phyloP scores from a whole-genome alignment of 1,140 invertebrate genomes.

The Lepidurus apus region DNA sequence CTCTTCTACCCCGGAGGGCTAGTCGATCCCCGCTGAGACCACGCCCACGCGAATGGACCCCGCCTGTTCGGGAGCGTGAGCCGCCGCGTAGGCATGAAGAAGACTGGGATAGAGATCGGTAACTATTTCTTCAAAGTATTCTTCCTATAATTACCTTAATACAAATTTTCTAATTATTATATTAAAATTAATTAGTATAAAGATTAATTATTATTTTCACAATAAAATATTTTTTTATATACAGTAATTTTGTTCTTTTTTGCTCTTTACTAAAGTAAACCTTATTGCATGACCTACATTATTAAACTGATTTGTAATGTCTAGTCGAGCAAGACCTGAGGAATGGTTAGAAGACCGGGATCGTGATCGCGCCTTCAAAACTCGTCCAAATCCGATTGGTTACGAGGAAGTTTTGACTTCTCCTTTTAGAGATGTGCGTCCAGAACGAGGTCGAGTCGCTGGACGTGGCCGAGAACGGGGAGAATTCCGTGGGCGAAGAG shows the following conservation, averaged over 20 bases:
- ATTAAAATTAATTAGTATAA: too few relatives aligned
- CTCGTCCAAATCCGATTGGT: neutral
- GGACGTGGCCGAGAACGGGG: constrained; percentile 26
- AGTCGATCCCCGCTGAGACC: neutral
- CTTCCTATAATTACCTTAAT: neutral
- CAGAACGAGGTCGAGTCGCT: constrained; percentile 28
- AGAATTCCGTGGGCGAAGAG: constrained; percentile 14
- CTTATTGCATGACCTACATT: neutral
- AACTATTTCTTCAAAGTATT: neutral
- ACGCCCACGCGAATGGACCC: neutral
- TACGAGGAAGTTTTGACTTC: neutral
- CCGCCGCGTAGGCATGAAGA: neutral
- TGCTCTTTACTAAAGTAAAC: too few relatives aligned
- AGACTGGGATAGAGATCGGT: constrained; percentile 2
- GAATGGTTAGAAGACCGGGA: constrained; percentile 40
- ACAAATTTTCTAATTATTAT: too few relatives aligned
- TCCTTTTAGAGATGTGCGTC: constrained; percentile 37
- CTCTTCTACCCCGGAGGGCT: neutral
- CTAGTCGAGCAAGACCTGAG: constrained; percentile 41
- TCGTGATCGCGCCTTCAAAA: constrained; percentile 1
- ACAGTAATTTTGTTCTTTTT: too few relatives aligned
- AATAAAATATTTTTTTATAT: too few relatives aligned
- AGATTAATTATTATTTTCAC: too few relatives aligned
- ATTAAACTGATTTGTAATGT: neutral
- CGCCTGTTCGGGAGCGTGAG: neutral